Evolutionary conservation across 1,140 invertebrate species (phyloP).

Genomic region (Metopolophium dirhodum): DNA sequence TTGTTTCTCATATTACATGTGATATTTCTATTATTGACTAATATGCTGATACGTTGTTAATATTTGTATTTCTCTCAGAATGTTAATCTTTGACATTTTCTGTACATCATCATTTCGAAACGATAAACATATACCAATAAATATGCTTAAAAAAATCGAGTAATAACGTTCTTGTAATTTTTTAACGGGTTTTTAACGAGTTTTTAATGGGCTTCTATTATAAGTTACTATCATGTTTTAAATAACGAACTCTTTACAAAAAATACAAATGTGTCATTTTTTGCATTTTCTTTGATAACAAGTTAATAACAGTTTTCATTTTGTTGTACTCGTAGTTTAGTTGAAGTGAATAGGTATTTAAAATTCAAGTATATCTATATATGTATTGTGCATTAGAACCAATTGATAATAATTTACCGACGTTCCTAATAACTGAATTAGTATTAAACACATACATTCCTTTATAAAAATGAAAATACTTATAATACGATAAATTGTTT

Average conservation of each 20-base stretch:
- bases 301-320: not conserved
- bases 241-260: not conserved
- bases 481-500: not conserved
- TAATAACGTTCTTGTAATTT: not conserved
- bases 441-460: no score
- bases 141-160: not conserved
- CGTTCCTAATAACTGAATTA: no score
- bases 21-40: not conserved
- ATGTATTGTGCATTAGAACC: not conserved
- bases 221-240: not conserved
- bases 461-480: not conserved
- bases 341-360: not conserved
- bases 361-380: not conserved
- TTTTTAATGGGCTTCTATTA: constrained; percentile 8
- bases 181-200: constrained; percentile 24
- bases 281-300: not conserved
- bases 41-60: not conserved
- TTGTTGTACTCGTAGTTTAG: not conserved
- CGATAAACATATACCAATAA: not conserved
- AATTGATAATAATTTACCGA: not conserved
- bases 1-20: not conserved
- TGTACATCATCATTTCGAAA: not conserved
- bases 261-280: not conserved
- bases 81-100: not conserved
- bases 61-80: not conserved